Conservation (phyloP, 1,140 invertebrate genomes). For the Mycetomoellerius zeteki region DNA sequence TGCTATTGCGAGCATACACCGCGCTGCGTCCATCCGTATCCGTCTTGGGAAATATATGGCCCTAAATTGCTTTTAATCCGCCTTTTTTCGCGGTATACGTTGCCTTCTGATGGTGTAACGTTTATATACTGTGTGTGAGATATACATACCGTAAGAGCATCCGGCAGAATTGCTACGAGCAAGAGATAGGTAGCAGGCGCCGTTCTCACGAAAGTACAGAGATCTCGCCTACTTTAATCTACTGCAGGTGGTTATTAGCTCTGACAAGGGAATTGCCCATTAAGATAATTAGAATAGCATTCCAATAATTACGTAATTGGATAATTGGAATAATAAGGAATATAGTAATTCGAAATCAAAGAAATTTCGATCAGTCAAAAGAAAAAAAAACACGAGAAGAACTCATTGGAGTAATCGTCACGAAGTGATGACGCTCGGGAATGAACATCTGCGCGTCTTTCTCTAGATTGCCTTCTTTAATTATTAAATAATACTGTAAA, state of each 20-base stretch:
- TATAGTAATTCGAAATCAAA: constrained; percentile 43
- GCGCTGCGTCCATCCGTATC: not conserved
- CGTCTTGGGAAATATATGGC: constrained; percentile 29
- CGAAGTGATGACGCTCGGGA: not conserved
- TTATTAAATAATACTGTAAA: not conserved
- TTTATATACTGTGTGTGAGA: constrained; percentile 40
- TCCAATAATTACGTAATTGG: constrained; percentile 50
- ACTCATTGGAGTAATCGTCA: constrained; percentile 13
- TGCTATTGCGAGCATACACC: constrained; percentile 1
- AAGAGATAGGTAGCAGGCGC: constrained; percentile 36
- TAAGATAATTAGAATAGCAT: constrained; percentile 56
- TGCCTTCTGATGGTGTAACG: constrained; percentile 15
- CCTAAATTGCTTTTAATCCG: constrained; percentile 29
- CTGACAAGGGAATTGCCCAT: constrained; percentile 61
- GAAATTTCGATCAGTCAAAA: not conserved
- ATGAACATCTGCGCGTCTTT: not conserved
- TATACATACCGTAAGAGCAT: constrained; percentile 50
- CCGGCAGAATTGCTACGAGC: constrained; percentile 9
- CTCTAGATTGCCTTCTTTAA: not conserved
- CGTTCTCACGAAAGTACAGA: constrained; percentile 37
- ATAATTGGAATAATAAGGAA: constrained; percentile 17
- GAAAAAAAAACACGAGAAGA: not conserved
- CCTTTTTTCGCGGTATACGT: constrained; percentile 15
- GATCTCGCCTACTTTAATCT: constrained; percentile 30
- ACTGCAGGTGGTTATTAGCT: constrained; percentile 70